These are phyloP conservation scores for Ammospiza nelsoni DNA, from an alignment of 2,113 vertebrate genomes.

Conservation along the genomic window DNA sequence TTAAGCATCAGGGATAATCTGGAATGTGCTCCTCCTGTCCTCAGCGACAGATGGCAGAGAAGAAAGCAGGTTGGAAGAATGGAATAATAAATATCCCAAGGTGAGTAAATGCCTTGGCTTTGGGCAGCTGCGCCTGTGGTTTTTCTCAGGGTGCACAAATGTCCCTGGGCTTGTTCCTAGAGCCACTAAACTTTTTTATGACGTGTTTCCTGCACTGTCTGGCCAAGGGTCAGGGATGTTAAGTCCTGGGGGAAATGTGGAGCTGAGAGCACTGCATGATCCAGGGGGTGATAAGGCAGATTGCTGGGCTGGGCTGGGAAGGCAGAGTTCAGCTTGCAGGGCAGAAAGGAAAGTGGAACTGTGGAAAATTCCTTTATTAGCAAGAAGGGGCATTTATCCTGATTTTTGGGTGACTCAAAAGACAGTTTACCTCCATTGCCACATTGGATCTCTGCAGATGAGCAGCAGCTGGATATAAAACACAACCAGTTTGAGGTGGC, in stretches of 20 bases:
- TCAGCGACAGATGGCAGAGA: background rate
- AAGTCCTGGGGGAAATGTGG: conserved; percentile 32
- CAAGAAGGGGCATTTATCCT: background rate
- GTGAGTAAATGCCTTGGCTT: conserved; percentile 40
- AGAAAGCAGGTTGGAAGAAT: conserved; percentile 41
- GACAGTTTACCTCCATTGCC: background rate
- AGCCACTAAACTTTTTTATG: conserved; percentile 45
- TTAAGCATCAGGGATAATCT: background rate
- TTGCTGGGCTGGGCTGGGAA: background rate
- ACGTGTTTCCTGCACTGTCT: conserved; percentile 30
- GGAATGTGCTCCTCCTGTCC: conserved; percentile 20
- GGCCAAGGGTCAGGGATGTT: conserved; percentile 42
- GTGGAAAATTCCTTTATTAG: background rate
- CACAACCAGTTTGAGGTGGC: background rate
- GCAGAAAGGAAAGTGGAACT: background rate
- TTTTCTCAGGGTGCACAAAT: conserved; percentile 58
- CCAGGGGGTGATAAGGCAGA: background rate
- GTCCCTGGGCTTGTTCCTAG: background rate
- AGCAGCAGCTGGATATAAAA: background rate
- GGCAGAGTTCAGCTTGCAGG: background rate
- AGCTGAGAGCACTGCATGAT: background rate
- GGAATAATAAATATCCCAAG: conserved; percentile 57
- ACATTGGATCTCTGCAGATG: too few relatives aligned
- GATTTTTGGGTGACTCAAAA: background rate
- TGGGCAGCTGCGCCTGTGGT: background rate